Conservation (phyloP, 2,888 invertebrate species). For the Erannis defoliaria region DNA sequence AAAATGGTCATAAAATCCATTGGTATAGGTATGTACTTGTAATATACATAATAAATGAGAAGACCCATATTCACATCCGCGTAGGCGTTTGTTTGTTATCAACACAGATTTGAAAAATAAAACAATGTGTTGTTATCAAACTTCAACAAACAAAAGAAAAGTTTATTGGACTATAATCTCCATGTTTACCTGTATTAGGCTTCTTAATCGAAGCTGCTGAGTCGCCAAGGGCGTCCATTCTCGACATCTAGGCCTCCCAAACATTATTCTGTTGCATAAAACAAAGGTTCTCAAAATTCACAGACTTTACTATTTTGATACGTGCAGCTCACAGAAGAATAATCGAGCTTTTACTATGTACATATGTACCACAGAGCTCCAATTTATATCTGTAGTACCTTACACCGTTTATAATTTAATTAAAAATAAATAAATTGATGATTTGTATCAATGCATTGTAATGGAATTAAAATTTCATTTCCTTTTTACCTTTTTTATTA, state of each 20-base stretch:
- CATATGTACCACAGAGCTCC: too few species aligned
- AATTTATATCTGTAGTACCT: too few species aligned
- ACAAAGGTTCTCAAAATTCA: constrained; percentile 39
- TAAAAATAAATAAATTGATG: too few species aligned
- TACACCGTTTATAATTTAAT: too few species aligned
- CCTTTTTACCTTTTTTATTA: too few species aligned
- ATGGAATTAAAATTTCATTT: too few species aligned
- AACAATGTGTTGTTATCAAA: constrained; percentile 50
- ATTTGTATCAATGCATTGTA: too few species aligned
- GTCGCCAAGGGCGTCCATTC: constrained; percentile 93
- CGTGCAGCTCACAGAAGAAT: neutral
- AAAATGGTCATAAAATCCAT: neutral
- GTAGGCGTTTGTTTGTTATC: constrained; percentile 63
- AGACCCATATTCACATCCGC: neutral
- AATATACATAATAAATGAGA: neutral
- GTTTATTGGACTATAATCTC: neutral
- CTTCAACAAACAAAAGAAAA: constrained; percentile 28
- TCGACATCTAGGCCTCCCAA: constrained; percentile 89
- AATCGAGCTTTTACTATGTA: neutral
- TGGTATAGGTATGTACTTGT: neutral
- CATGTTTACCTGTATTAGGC: constrained; percentile 90
- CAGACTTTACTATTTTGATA: neutral
- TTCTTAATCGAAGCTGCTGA: constrained; percentile 94
- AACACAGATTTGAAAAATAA: too few species aligned
- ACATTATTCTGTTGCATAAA: constrained; percentile 69